A percentile compares a stretch with the other conserved stretches of the same genome.
These are phyloP conservation scores for Pammene fasciana DNA, from an alignment of 2,888 invertebrate species.

Conservation along the genomic window DNA sequence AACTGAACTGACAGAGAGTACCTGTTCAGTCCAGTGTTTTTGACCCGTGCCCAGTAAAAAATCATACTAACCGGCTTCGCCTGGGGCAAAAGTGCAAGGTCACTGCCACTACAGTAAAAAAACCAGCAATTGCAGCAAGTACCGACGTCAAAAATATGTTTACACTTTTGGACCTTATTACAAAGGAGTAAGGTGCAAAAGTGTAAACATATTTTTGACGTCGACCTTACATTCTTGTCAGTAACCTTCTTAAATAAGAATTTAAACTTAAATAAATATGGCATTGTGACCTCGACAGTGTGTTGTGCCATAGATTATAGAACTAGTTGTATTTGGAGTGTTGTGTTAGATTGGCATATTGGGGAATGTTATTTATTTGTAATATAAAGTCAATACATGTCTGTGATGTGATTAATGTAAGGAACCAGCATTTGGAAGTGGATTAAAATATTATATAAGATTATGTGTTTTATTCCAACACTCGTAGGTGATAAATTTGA, in stretches of 20 bases:
- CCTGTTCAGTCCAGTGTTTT: too few relatives aligned
- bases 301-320: constrained; percentile 38
- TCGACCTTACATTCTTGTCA: too few relatives aligned
- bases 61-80: too few relatives aligned
- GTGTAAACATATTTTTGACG: too few relatives aligned
- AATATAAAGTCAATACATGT: constrained; percentile 62
- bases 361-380: constrained; percentile 55
- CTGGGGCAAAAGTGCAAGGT: too few relatives aligned
- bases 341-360: constrained; percentile 51
- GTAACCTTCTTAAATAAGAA: background rate
- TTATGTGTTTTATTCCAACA: background rate
- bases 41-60: too few relatives aligned
- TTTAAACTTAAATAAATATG: constrained; percentile 6
- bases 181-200: too few relatives aligned
- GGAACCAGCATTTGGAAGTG: constrained; percentile 44
- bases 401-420: constrained; percentile 70
- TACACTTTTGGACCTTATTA: too few relatives aligned
- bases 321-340: constrained; percentile 38
- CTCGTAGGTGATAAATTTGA: background rate
- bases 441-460: constrained; percentile 26
- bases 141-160: too few relatives aligned
- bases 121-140: too few relatives aligned
- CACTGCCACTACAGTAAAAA: too few relatives aligned
- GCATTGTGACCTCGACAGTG: constrained; percentile 11
- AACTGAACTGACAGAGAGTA: too few relatives aligned